A percentile compares a stretch with the other conserved stretches of the same genome.
phyloP scores from a whole-genome alignment of 2,113 vertebrate species.

The Microcebus murinus region DNA sequence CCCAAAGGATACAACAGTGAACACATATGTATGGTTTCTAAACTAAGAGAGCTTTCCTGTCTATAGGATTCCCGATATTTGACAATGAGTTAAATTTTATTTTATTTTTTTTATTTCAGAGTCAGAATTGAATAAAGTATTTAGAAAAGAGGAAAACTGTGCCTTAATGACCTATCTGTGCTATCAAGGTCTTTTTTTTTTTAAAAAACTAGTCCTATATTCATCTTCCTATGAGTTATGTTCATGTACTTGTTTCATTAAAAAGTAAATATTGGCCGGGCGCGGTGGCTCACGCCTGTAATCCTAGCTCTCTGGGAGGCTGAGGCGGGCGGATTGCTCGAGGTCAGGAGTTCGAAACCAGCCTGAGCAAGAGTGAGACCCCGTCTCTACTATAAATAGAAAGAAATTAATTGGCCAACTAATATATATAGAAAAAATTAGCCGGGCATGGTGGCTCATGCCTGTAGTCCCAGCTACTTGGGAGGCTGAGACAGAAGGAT shows the following conservation, averaged over 20 bases:
- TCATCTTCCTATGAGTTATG: background rate
- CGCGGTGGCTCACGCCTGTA: no score
- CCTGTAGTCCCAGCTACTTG: no score
- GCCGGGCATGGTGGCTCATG: no score
- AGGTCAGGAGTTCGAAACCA: no score
- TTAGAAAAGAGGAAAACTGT: constrained; percentile 30
- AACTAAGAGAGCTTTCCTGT: background rate
- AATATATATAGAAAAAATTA: no score
- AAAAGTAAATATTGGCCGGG: background rate
- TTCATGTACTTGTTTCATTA: constrained; percentile 48
- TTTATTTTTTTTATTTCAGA: background rate
- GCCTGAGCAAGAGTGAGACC: no score
- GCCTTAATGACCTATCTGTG: background rate
- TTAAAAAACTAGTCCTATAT: background rate
- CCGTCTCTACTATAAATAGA: no score
- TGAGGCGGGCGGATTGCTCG: no score
- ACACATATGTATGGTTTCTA: constrained; percentile 6
- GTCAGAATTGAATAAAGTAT: constrained; percentile 55
- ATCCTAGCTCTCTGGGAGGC: no score
- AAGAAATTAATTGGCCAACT: no score
- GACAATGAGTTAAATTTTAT: background rate
- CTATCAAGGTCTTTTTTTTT: background rate
- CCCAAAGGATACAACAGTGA: background rate
- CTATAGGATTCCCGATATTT: constrained; percentile 22
- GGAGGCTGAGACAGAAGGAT: no score